Percentiles rank a stretch among this genome's conserved stretches.
Evolutionary conservation across 2,888 invertebrate species (phyloP).

Genomic region (Drosophila multiciliata): DNA sequence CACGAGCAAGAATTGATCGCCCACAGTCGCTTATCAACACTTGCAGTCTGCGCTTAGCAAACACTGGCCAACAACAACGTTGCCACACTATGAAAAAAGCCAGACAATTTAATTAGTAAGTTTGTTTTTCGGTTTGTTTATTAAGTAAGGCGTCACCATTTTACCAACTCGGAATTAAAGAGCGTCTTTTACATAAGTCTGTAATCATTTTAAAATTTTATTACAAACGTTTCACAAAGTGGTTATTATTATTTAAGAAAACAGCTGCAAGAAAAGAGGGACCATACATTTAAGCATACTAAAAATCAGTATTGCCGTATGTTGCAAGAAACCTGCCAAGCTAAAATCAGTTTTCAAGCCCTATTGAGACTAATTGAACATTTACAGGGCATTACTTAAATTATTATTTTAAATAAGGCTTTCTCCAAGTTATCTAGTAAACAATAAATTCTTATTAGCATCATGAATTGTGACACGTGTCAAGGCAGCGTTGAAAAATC

Average conservation of each 20-base stretch:
- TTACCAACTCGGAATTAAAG: not conserved
- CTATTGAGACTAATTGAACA: not conserved
- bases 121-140: not conserved
- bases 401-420: not conserved
- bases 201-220: not conserved
- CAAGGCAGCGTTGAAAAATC: conserved; percentile 37
- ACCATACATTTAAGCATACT: not conserved
- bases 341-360: not conserved
- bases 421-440: not conserved
- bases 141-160: not conserved
- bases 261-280: not conserved
- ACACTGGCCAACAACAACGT: conserved; percentile 1
- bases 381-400: not conserved
- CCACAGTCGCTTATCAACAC: conserved; percentile 43
- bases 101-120: not conserved
- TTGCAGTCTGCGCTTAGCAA: conserved; percentile 2
- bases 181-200: not conserved
- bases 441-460: not conserved
- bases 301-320: not conserved
- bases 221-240: not conserved
- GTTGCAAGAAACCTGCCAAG: not conserved
- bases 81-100: conserved; percentile 17
- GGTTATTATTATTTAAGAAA: not conserved
- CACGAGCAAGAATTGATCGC: conserved; percentile 44
- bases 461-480: conserved; percentile 62